These are phyloP conservation scores for Meliscaeva auricollis DNA, from an alignment of 2,888 invertebrate species.

Conservation along the genomic window DNA sequence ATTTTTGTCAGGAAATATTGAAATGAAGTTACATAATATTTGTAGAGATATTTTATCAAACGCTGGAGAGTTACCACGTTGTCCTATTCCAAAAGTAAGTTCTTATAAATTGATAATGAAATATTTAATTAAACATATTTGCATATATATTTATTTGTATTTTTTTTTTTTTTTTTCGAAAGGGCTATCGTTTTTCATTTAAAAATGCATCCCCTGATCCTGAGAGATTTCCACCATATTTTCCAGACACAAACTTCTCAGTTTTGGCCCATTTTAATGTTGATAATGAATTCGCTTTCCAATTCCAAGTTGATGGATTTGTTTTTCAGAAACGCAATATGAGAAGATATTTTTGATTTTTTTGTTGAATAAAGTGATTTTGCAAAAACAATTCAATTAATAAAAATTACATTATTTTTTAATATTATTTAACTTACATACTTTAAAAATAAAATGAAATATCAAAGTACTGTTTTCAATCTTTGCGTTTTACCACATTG, in stretches of 20 bases:
- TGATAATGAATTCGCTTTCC: neutral
- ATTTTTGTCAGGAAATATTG: neutral
- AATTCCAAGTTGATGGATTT: neutral
- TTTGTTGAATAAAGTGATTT: too few species aligned
- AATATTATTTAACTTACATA: too few species aligned
- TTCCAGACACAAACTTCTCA: neutral
- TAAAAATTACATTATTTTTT: too few species aligned
- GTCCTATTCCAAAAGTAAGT: constrained; percentile 31
- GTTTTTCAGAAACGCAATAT: neutral
- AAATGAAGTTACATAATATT: neutral
- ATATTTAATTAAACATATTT: neutral
- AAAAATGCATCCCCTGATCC: neutral
- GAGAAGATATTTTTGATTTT: too few species aligned
- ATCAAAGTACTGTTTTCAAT: too few species aligned
- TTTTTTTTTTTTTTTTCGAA: neutral
- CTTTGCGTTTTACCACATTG: too few species aligned
- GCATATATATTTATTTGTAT: too few species aligned
- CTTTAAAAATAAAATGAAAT: too few species aligned
- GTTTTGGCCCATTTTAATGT: neutral
- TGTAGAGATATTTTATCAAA: neutral
- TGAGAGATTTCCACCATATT: constrained; percentile 25
- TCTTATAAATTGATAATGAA: neutral
- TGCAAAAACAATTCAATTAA: too few species aligned
- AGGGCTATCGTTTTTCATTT: neutral
- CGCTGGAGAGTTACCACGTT: neutral